phyloP scores from a whole-genome alignment of 2,797 vertebrate species.

The Lepus townsendii region DNA sequence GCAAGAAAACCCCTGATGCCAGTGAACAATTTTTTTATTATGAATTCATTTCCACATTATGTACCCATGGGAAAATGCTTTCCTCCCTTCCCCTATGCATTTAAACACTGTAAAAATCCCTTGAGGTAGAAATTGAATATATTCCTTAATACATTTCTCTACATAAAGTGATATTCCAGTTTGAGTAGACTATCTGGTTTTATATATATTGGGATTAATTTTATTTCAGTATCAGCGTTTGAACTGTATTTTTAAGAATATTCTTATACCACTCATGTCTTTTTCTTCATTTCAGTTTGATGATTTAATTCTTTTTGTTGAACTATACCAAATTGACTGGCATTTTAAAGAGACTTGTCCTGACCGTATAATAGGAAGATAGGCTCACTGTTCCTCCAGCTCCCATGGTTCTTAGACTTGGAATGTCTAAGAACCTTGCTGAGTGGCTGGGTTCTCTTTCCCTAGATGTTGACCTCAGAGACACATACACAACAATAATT shows the following conservation, averaged over 20 bases:
- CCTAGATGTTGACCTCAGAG: background rate
- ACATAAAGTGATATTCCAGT: background rate
- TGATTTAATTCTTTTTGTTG: constrained; percentile 3
- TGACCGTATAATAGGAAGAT: background rate
- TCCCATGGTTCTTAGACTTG: background rate
- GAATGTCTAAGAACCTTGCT: too few relatives aligned
- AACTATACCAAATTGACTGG: background rate
- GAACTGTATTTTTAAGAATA: background rate
- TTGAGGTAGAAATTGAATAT: constrained; percentile 28
- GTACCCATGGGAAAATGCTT: background rate
- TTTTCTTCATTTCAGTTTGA: constrained; percentile 52
- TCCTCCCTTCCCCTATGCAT: background rate
- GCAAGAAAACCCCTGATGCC: background rate
- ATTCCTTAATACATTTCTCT: constrained; percentile 46
- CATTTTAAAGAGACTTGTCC: background rate
- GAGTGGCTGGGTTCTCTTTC: background rate
- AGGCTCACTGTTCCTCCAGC: background rate
- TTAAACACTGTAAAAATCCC: constrained; percentile 45
- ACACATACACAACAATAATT: background rate
- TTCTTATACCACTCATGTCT: background rate
- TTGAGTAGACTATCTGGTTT: constrained; percentile 10
- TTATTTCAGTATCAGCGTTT: background rate
- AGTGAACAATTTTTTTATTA: constrained; percentile 1
- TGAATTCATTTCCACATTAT: constrained; percentile 34
- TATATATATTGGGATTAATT: background rate